phyloP scores from a whole-genome alignment of 2,113 vertebrate species.

The cattle (Bos taurus) region ARS-UCD2.0 NW_020192292.1:4212501-4213000 shows the following conservation, averaged over 20 bases:
- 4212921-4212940: neutral
- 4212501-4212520: neutral
- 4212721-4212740: conserved; percentile 31
- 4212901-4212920: neutral
- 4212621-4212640: neutral
- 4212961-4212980: neutral
- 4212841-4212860: neutral
- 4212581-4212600: neutral
- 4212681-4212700: neutral
- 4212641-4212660: neutral
- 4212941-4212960: neutral
- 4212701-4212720: neutral
- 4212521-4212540: neutral
- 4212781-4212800: neutral
- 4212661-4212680: neutral
- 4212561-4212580: neutral
- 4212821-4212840: conserved; percentile 31
- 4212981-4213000: neutral
- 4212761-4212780: conserved; percentile 5
- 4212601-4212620: neutral
- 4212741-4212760: conserved; percentile 32
- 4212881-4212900: neutral
- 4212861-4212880: neutral
- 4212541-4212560: neutral
- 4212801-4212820: neutral